Conservation (phyloP, 2,888 invertebrate genomes). For the Orthosia incerta region DNA sequence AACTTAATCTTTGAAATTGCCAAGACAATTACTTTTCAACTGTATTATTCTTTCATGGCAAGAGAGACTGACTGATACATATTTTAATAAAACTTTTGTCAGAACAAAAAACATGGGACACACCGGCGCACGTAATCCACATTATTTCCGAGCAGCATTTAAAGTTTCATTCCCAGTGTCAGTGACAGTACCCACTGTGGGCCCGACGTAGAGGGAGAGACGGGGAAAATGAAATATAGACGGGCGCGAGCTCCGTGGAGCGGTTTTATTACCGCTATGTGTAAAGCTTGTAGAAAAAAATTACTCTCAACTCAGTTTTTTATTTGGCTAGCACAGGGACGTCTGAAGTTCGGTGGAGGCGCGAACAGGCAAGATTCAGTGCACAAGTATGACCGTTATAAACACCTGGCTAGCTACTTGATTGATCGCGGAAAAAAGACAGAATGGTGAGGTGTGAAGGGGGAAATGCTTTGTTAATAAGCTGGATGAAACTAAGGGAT, state of each 20-base stretch:
- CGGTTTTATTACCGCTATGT: constrained; percentile 88
- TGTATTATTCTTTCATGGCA: constrained; percentile 49
- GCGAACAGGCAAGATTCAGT: constrained; percentile 48
- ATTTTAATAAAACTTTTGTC: constrained; percentile 68
- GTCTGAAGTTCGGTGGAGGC: constrained; percentile 58
- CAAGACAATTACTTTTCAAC: constrained; percentile 55
- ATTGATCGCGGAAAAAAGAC: constrained; percentile 38
- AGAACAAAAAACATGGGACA: constrained; percentile 68
- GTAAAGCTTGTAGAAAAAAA: constrained; percentile 88
- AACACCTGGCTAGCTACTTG: constrained; percentile 51
- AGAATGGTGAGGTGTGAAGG: background rate
- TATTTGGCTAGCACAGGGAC: constrained; percentile 73
- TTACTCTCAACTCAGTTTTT: constrained; percentile 84
- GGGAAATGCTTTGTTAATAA: constrained; percentile 5
- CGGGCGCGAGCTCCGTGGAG: constrained; percentile 78
- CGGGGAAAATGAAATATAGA: constrained; percentile 86
- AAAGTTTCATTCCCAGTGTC: constrained; percentile 87
- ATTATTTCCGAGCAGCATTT: constrained; percentile 85
- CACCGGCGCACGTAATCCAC: constrained; percentile 80
- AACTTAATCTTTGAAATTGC: constrained; percentile 26
- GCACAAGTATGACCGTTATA: constrained; percentile 49
- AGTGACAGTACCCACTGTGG: constrained; percentile 73
- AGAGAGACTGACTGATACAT: constrained; percentile 55
- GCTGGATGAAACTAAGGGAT: too few species aligned
- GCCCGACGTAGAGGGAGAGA: constrained; percentile 70